Percentiles rank a stretch among this genome's conserved stretches.
Evolutionary conservation across 2,797 vertebrate genomes (phyloP).

Genomic region (Anguilla marmorata): DNA sequence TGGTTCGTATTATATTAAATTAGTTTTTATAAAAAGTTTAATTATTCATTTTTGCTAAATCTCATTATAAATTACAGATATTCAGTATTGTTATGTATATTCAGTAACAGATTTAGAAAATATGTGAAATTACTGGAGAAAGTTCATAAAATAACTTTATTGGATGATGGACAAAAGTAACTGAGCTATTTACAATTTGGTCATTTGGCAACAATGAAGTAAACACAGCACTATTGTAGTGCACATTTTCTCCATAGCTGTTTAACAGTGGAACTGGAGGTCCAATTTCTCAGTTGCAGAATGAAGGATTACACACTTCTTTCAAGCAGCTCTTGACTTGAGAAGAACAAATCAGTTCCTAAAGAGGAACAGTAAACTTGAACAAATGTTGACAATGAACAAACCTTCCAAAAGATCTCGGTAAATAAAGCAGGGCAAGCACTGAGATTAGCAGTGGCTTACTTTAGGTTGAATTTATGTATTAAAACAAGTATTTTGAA

Average conservation of each 20-base stretch:
- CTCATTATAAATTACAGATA: not conserved
- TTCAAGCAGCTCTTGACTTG: not conserved
- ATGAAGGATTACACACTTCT: not conserved
- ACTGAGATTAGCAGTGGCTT: not conserved
- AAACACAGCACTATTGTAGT: not conserved
- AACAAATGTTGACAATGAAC: slow-evolving; percentile 6
- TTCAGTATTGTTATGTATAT: not conserved
- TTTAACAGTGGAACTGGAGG: not conserved
- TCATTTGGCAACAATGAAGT: not conserved
- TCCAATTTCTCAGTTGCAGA: not conserved
- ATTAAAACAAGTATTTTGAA: slow-evolving; percentile 13
- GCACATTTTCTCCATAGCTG: not conserved
- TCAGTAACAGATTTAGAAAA: not conserved
- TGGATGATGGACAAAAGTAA: not conserved
- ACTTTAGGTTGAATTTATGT: not conserved
- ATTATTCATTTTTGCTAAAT: not conserved
- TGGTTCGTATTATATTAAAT: not conserved
- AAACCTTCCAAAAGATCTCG: not conserved
- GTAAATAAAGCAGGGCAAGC: not conserved
- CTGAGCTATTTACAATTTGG: not conserved
- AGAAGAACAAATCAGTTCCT: not conserved
- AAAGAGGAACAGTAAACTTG: not conserved
- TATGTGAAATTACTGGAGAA: not conserved
- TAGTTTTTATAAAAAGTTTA: not conserved
- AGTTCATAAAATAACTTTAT: not conserved